Evolutionary conservation across 2,888 invertebrate species (phyloP).

Genomic region (Drosophila aldrichi): DNA sequence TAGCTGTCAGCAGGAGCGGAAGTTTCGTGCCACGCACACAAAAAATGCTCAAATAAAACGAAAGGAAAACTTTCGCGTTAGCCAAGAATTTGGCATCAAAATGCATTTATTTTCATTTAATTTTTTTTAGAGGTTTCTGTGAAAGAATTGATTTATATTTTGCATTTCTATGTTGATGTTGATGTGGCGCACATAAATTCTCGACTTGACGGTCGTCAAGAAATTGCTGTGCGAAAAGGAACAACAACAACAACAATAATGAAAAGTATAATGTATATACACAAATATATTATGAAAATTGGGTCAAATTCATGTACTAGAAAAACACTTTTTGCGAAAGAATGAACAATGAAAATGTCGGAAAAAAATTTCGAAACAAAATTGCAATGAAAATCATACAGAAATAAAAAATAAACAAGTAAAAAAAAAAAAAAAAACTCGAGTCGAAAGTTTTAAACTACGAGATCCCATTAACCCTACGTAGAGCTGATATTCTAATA

Average conservation of each 20-base stretch:
- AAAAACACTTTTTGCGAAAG: slow-evolving; percentile 29
- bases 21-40: slow-evolving; percentile 53
- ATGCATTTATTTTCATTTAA: slow-evolving; percentile 69
- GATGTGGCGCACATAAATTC: slow-evolving; percentile 68
- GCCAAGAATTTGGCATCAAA: slow-evolving; percentile 66
- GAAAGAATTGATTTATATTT: slow-evolving; percentile 50
- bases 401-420: too few species aligned
- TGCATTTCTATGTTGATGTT: slow-evolving; percentile 77
- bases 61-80: slow-evolving; percentile 25
- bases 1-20: slow-evolving; percentile 61
- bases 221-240: slow-evolving; percentile 33
- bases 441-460: too few species aligned
- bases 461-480: too few species aligned
- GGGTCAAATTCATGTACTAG: slow-evolving; percentile 67
- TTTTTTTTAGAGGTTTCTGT: slow-evolving; percentile 22
- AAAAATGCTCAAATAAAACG: slow-evolving; percentile 11
- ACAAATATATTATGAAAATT: slow-evolving; percentile 59
- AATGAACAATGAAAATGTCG: slow-evolving; percentile 10
- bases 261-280: slow-evolving; percentile 7
- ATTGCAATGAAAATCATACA: background rate
- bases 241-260: background rate
- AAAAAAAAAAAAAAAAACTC: too few species aligned
- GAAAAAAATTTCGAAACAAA: background rate
- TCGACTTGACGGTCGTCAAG: slow-evolving; percentile 38
- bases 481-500: too few species aligned